Evolutionary conservation across 2,888 invertebrate genomes (phyloP), one percentile per base, ranked within the genome.

Genomic region (Lepas anatifera): DNA sequence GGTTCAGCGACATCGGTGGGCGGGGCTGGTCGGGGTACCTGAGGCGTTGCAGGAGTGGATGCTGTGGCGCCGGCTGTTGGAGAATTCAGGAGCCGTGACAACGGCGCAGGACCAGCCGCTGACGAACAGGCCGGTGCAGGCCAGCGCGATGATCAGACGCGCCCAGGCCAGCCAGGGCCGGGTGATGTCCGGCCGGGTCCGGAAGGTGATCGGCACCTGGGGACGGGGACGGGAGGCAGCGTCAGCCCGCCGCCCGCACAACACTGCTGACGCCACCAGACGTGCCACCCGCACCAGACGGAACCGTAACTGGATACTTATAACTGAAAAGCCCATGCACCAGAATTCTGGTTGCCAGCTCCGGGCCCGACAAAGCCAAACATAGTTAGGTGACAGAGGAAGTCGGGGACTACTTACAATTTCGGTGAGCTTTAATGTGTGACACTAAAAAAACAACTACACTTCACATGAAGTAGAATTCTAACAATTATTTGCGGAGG

Each of bases 61-160:
- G 6, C 39, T 25, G 66, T 66, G 13, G 4, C 3, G 8, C 13
- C 39, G 39, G 18, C 66, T 25, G 10, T 25, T 4, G 25, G 25
- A 25, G 66, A 66, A 39, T 27, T 66, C 66, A 13, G 39, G 2
- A 8, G 66, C 39, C 39, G 66, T 66, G 66, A 27, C 25, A 25
- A 39, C 39, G 25, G 66, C 66, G 27, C 66, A 66, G 39, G n/a
- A 6, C 66, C 66, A 66, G 39, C 66, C 66, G 27, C 66, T 66
- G 39, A 66, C 37, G 18, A 66, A 66, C 3, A 66, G 27, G 3
- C 11, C 25, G 8, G 66, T 22, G 39, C 66, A 66, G 11, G 27
- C 10, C 16, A 39, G 25, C 0, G 66, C n/a, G 25, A 66, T 66
- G 1, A 18, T 1, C 66, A 66, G 66, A 1, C 66, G 66, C 6